Percentiles rank a stretch among this genome's conserved stretches.
phyloP scores from a whole-genome alignment of 2,888 invertebrate genomes.

The Phlogophora meticulosa region DNA sequence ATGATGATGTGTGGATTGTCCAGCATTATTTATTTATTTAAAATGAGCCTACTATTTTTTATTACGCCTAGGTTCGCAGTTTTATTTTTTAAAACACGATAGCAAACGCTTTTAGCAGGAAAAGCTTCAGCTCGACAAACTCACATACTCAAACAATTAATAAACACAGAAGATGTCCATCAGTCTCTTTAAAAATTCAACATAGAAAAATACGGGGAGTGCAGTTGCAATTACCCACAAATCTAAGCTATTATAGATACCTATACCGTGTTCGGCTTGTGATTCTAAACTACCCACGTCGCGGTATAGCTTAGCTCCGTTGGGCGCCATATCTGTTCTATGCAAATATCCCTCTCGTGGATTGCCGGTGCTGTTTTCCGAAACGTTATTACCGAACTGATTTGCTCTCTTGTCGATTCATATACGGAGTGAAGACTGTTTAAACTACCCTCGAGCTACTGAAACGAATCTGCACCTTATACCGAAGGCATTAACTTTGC shows the following conservation, averaged over 20 bases:
- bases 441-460: slow-evolving; percentile 14
- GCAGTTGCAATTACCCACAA: slow-evolving; percentile 18
- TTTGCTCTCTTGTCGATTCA: slow-evolving; percentile 43
- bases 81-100: background rate
- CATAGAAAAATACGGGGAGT: slow-evolving; percentile 11
- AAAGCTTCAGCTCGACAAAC: background rate
- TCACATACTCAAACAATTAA: background rate
- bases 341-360: slow-evolving; percentile 45
- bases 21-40: too few species aligned
- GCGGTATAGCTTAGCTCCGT: slow-evolving; percentile 4
- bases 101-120: background rate
- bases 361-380: slow-evolving; percentile 43
- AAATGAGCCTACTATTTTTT: too few species aligned
- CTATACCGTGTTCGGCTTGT: slow-evolving; percentile 11
- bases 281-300: slow-evolving; percentile 20
- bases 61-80: too few species aligned
- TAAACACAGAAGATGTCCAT: slow-evolving; percentile 1
- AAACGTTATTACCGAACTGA: slow-evolving; percentile 57
- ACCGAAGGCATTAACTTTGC: slow-evolving; percentile 16
- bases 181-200: slow-evolving; percentile 34
- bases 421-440: slow-evolving; percentile 33
- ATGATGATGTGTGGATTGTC: too few species aligned
- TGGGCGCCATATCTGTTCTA: slow-evolving; percentile 27
- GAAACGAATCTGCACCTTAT: slow-evolving; percentile 40
- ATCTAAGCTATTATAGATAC: slow-evolving; percentile 10